Percentiles rank a stretch among this genome's conserved stretches.
Conservation (phyloP, 2,797 vertebrate genomes). For the Cheirogaleus major region DNA sequence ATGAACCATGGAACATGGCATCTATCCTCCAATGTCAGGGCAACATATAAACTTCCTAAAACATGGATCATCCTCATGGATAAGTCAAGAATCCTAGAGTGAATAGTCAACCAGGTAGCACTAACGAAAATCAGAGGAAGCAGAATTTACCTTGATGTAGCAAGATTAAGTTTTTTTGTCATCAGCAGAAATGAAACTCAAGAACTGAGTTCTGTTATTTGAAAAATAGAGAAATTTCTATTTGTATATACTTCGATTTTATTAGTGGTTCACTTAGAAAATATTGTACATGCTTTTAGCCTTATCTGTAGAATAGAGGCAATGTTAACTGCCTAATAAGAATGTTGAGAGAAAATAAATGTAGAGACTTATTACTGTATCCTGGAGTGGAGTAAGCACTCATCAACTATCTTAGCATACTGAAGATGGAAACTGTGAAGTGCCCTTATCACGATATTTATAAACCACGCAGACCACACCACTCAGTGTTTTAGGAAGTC, state of each 20-base stretch:
- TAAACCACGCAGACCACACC: background rate
- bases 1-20: background rate
- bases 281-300: background rate
- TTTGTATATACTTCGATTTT: background rate
- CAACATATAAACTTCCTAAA: background rate
- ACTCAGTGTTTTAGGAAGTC: background rate
- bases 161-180: background rate
- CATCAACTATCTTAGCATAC: background rate
- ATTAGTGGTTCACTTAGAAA: background rate
- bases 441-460: background rate
- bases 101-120: background rate
- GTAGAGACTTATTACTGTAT: background rate
- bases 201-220: background rate
- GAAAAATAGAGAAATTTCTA: background rate
- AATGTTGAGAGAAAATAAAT: background rate
- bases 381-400: background rate
- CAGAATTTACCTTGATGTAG: background rate
- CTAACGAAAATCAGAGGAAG: conserved; percentile 10
- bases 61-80: background rate
- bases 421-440: background rate
- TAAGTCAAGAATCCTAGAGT: background rate
- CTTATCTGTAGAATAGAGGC: background rate
- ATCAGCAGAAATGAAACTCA: background rate
- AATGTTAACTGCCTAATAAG: background rate
- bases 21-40: background rate